Evolutionary conservation across 2,797 vertebrate species (phyloP), one percentile per base, ranked within the genome.

Genomic region (Neoniphon sammara): DNA sequence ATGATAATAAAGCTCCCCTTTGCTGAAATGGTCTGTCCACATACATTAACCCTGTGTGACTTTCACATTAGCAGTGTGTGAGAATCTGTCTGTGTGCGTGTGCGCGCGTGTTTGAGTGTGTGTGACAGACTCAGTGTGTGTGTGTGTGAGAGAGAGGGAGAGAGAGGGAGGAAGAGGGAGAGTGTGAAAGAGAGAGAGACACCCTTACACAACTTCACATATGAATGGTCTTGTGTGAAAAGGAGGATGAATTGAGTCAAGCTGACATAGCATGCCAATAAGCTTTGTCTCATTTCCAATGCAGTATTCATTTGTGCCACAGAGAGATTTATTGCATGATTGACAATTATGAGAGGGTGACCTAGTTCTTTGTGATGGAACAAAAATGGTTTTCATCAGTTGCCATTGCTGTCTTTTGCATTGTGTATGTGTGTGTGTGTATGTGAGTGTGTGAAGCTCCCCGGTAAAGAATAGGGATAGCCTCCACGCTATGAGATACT

Each of bases 321-420:
- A 93, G 91, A 93, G 92, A 95, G 94, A 95, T 96, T 95, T 96
- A 95, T 95, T 96, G 94, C 94, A 95, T 95, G 95, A 95, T 96
- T 95, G 95, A 95, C 95, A 96, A 96, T 95, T 95, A 95, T 95
- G 94, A 95, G 95, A 94, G 93, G 95, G 93, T 95, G 95, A 95
- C 95, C 95, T 95, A 94, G 92, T 96, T 96, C 93, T 95, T 93
- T 92, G 92, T 94, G 92, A 93, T 80, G 89, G 93, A 95, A 95
- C 93, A 94, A 94, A 95, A 94, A 95, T 94, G 93, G 91, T 95
- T 94, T 94, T 95, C 91, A 94, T 94, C 90, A 90, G 91, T 94
- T 87, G 91, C 88, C 91, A 91, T 92, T 92, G 91, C 90, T 92
- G 88, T 92, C 88, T 88, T 82, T 89, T 83, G 87, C 88, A 88